phyloP scores from a whole-genome alignment of 2,113 vertebrate genomes.

The Setophaga petechia region DNA sequence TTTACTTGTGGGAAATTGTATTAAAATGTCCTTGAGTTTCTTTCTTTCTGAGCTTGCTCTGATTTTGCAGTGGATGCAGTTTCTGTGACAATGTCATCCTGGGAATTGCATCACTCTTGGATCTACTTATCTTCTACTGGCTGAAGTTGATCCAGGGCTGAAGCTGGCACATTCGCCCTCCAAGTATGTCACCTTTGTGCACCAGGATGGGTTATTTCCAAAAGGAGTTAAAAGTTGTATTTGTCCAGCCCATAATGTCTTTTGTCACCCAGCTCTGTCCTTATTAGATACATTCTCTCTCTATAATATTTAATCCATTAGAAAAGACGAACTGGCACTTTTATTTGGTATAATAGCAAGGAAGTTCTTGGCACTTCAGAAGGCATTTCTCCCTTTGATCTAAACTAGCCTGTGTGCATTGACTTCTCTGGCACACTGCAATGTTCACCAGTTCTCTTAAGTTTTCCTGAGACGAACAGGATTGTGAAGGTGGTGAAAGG shows the following conservation, averaged over 20 bases:
- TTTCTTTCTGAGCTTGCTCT: not conserved
- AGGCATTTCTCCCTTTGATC: slow-evolving; percentile 30
- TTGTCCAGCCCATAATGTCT: not conserved
- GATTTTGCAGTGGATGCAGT: not conserved
- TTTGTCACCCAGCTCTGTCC: not conserved
- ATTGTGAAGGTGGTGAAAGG: slow-evolving; percentile 18
- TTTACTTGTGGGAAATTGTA: not conserved
- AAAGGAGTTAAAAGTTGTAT: not conserved
- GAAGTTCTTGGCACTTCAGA: slow-evolving; percentile 7
- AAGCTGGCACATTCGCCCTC: not conserved
- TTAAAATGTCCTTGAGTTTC: not conserved
- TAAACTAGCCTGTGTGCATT: not conserved
- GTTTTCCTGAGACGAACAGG: slow-evolving; percentile 42
- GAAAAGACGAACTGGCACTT: not conserved
- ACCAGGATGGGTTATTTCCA: not conserved
- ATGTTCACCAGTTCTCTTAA: not conserved
- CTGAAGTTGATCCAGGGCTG: not conserved
- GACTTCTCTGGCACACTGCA: not conserved
- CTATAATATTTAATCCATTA: not conserved
- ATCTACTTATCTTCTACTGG: not conserved
- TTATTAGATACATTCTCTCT: not conserved
- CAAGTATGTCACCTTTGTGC: not conserved
- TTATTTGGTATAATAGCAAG: not conserved
- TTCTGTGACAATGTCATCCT: not conserved
- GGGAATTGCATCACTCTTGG: not conserved